phyloP scores from a whole-genome alignment of 2,888 invertebrate genomes.

The Chrysomela aeneicollis region DNA sequence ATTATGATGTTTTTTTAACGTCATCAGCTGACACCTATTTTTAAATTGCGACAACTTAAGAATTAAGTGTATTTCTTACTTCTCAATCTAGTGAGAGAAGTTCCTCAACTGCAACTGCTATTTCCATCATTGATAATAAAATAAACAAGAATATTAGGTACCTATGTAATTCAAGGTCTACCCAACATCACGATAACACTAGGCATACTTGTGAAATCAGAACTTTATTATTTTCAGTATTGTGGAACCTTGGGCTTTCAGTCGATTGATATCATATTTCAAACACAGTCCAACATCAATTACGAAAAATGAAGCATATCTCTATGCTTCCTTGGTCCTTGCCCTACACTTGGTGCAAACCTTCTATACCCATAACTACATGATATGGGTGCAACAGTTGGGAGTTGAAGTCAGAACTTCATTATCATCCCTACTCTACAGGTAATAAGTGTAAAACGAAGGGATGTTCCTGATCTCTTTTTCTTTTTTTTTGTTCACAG shows the following conservation, averaged over 20 bases:
- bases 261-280: constrained; percentile 49
- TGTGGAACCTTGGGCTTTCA: constrained; percentile 47
- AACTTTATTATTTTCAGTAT: constrained; percentile 40
- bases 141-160: too few species aligned
- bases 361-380: constrained; percentile 75
- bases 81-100: too few species aligned
- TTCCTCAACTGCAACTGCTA: too few species aligned
- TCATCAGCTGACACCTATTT: too few species aligned
- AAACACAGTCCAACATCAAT: constrained; percentile 41
- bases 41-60: too few species aligned
- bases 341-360: constrained; percentile 75
- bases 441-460: neutral
- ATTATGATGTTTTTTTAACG: too few species aligned
- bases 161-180: too few species aligned
- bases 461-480: neutral
- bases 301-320: constrained; percentile 65
- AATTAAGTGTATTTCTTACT: too few species aligned
- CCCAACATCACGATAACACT: too few species aligned
- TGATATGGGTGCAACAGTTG: constrained; percentile 72
- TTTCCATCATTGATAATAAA: too few species aligned
- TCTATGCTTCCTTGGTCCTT: constrained; percentile 77
- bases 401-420: constrained; percentile 86
- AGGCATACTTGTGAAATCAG: too few species aligned
- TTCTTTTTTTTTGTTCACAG: constrained; percentile 50
- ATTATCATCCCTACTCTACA: constrained; percentile 82